These are phyloP conservation scores for Thymallus thymallus DNA, from an alignment of 2,113 vertebrate species.

Conservation along the genomic window DNA sequence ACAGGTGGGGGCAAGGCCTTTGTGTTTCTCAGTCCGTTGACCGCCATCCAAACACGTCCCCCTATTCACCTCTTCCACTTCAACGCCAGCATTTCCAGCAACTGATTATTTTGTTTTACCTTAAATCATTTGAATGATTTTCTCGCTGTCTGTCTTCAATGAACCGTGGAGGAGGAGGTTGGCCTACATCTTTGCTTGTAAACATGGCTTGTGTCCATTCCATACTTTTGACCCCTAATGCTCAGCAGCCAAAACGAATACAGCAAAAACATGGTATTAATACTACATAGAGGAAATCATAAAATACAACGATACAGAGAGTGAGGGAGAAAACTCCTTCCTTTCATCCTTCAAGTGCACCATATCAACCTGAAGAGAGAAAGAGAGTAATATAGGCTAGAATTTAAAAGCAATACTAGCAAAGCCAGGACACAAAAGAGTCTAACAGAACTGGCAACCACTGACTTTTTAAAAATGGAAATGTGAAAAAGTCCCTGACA, in stretches of 20 bases:
- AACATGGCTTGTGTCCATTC: conserved; percentile 9
- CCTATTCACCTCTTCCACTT: neutral
- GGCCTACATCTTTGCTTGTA: neutral
- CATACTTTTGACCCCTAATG: neutral
- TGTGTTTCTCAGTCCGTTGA: neutral
- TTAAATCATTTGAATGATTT: neutral
- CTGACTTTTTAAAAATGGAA: conserved; percentile 1
- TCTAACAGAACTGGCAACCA: conserved; percentile 13
- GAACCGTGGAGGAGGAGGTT: neutral
- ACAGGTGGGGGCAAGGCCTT: neutral
- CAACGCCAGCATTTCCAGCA: neutral
- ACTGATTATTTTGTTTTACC: neutral
- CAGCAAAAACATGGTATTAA: too few species aligned
- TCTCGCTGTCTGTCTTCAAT: neutral
- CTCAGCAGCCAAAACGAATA: neutral
- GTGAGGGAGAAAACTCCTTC: too few species aligned
- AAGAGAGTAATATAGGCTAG: neutral
- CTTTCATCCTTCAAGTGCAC: too few species aligned
- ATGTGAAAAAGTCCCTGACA: conserved; percentile 14
- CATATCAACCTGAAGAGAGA: neutral
- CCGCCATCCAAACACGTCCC: neutral
- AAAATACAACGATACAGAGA: too few species aligned
- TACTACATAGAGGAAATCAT: too few species aligned
- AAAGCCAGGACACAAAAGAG: neutral
- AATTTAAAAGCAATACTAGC: conserved; percentile 8